Evolutionary conservation across 1,140 invertebrate genomes (phyloP).

Genomic region (Scylla paramamosain): DNA sequence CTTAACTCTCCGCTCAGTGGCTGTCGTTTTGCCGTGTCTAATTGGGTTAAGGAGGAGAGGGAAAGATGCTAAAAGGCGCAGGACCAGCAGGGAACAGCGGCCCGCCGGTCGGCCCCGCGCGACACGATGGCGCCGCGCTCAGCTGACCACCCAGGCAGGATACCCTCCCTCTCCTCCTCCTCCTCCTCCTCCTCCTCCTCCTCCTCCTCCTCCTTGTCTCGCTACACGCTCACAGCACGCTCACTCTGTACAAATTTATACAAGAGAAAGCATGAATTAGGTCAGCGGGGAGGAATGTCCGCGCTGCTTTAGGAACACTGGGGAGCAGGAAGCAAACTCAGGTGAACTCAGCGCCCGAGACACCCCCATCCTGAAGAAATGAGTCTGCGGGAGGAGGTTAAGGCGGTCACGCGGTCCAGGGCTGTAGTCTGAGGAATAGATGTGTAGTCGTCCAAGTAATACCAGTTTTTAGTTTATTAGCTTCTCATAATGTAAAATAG

Average conservation of each 20-base stretch:
- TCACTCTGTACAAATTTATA: neutral
- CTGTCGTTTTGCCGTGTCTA: neutral
- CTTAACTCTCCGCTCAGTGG: neutral
- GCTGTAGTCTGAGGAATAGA: too few species aligned
- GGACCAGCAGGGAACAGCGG: neutral
- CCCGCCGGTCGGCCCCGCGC: neutral
- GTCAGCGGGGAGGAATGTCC: neutral
- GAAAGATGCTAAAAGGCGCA: neutral
- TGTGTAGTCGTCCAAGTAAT: too few species aligned
- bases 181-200: neutral
- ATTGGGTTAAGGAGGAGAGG: neutral
- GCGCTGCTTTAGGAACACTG: too few species aligned
- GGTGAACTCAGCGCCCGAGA: too few species aligned
- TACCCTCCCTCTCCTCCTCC: neutral
- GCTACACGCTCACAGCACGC: neutral
- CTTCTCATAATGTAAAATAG: too few species aligned
- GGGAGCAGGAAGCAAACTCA: too few species aligned
- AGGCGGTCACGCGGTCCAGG: too few species aligned
- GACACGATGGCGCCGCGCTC: neutral
- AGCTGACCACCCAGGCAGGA: constrained; percentile 5
- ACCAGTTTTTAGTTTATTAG: too few species aligned
- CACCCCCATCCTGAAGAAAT: too few species aligned
- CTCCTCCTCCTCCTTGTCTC: neutral
- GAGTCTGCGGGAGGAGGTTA: too few species aligned
- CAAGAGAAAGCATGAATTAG: constrained; percentile 22